phyloP scores from a whole-genome alignment of 1,140 invertebrate species.

The Cherax quadricarinatus region DNA sequence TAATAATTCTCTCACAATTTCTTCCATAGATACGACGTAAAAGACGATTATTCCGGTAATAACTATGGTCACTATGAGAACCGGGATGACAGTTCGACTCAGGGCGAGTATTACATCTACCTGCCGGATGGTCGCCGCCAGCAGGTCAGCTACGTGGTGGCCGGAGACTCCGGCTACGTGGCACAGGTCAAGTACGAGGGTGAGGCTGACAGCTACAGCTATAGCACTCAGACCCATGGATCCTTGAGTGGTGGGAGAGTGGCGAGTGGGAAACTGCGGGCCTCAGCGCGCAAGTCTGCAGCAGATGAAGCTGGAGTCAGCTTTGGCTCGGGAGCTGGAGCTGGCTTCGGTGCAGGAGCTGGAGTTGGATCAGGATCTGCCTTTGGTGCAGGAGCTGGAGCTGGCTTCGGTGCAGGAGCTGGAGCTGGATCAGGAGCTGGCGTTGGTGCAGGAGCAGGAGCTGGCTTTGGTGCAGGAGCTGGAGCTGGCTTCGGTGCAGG shows the following conservation, averaged over 20 bases:
- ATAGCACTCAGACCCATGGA: background rate
- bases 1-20: background rate
- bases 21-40: constrained; percentile 25
- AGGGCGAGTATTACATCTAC: constrained; percentile 68
- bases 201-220: constrained; percentile 13
- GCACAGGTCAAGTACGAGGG: constrained; percentile 73
- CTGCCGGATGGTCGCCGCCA: constrained; percentile 75
- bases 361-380: background rate
- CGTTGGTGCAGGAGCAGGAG: background rate
- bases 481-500: background rate
- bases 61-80: constrained; percentile 57
- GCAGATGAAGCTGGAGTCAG: background rate
- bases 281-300: background rate
- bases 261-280: background rate
- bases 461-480: background rate
- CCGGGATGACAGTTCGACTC: constrained; percentile 63
- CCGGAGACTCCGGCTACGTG: constrained; percentile 65
- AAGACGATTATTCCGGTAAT: constrained; percentile 21
- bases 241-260: background rate
- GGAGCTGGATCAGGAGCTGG: background rate
- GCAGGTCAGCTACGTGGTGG: constrained; percentile 71
- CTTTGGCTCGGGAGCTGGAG: background rate
- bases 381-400: background rate
- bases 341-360: background rate
- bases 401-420: background rate